phyloP scores from a whole-genome alignment of 2,888 invertebrate species.

The Himalopsyche tibetana region DNA sequence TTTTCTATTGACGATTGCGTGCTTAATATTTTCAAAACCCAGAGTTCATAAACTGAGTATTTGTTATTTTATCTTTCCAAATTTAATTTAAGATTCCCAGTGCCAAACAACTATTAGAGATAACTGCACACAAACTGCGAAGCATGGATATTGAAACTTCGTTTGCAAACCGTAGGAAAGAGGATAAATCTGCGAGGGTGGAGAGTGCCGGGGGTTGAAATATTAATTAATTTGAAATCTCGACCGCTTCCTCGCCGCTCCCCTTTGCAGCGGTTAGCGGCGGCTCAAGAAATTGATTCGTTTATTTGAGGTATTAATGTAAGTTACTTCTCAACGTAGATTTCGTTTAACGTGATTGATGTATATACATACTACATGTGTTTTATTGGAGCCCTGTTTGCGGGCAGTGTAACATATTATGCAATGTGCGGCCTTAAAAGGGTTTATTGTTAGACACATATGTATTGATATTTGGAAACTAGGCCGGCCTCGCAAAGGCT shows the following conservation, averaged over 20 bases:
- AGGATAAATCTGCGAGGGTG: background rate
- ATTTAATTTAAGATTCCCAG: background rate
- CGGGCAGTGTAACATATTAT: slow-evolving; percentile 37
- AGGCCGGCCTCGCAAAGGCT: too few relatives aligned
- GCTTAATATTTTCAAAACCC: too few relatives aligned
- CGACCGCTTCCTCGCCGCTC: slow-evolving; percentile 50
- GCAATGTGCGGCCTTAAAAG: slow-evolving; percentile 19
- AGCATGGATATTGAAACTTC: slow-evolving; percentile 37
- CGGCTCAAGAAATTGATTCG: slow-evolving; percentile 64
- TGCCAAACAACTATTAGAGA: background rate
- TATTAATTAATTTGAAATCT: slow-evolving; percentile 65
- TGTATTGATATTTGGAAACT: too few relatives aligned
- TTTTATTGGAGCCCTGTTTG: background rate
- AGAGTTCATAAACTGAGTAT: too few relatives aligned
- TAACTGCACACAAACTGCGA: background rate
- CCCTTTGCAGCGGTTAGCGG: slow-evolving; percentile 56
- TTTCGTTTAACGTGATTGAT: slow-evolving; percentile 30
- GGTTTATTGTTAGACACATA: slow-evolving; percentile 8
- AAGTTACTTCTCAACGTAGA: slow-evolving; percentile 44
- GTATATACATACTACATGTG: slow-evolving; percentile 12
- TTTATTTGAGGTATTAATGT: slow-evolving; percentile 61
- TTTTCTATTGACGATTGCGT: too few relatives aligned
- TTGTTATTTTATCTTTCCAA: too few relatives aligned
- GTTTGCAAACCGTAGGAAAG: background rate
- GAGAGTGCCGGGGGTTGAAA: slow-evolving; percentile 55